Evolutionary conservation across 1,140 invertebrate genomes (phyloP), one percentile per base, ranked within the genome.

Genomic region (Stegodyphus mimosarum): DNA sequence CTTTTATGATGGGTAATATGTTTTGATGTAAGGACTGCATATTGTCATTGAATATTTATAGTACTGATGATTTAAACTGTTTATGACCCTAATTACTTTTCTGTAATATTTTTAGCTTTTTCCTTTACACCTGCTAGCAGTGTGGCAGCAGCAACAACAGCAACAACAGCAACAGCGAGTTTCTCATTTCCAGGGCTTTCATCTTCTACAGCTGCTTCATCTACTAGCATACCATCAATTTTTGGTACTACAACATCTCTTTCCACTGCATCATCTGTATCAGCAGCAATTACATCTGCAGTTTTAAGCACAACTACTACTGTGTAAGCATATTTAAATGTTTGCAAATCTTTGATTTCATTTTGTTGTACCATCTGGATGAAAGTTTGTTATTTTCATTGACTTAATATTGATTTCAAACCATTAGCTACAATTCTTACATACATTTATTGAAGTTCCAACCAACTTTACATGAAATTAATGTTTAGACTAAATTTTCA

Each of bases 211-310:
- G 66, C 87, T 70, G 67, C 87, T 63, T 67, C 75, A 50, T 53
- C 86, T 9, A 84, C 83, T 64, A 52, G 79, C 33, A 70, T 60
- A 9, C 48, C 84, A 67, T 51, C 70, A 33, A 10, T 84, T 33
- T 72, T 71, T 70, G 17, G 72, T 80, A 17, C 87, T 11, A 10
- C 73, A 48, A 74, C 87, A 48, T 77, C 83, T 49, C 67, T 87
- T 67, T 51, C 78, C 11, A 17, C 81, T 69, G 76, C 74, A 13
- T 77, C 84, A 18, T 79, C 79, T 10, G 67, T 84, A 11, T 76
- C 86, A 49, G 53, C 87, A 77, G 77, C 88, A 11, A 77, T 70
- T 67, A 76, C 83, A 48, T 79, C 84, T 18, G 81, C 81, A 18
- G 73, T 76, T 6, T 52, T 84, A 11, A 84, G 64, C 9, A 84